Base-by-base conservation (phyloP, 2,888 invertebrate genomes). In the Dermolepida albohirtum region DNA sequence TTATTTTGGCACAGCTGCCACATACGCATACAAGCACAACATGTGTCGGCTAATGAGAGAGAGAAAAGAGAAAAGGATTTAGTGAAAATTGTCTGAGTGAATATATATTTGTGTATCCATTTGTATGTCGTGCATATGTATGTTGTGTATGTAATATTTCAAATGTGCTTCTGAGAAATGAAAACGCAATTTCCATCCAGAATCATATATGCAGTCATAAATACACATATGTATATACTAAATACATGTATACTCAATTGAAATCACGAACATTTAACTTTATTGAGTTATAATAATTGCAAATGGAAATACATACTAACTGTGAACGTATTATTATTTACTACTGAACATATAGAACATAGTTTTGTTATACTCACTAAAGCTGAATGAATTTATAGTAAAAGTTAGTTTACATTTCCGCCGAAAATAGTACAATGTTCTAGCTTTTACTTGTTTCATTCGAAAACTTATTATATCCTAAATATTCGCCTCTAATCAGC, bases 1-100 rank as follows among this genome's bases (percentile, higher is more conserved):
- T 29, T 51, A 59, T 65, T 68, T 68, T 65, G 57, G 59, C 57
- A 59, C 68, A 68, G 68, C 68, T 68, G 68, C 68, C 52, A 65
- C 34, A 57, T 65, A 34, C 40, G 40, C 40, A 8, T 8, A n/a
- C 50, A 11, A 22, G 50, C n/a, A 50, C 17, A 8, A 22, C 57
- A 7, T 12, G 17, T 17, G 5, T 8, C 6, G 5, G 12, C 47
- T 14, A 5, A 47, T 12, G 47, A 47, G 41, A 40, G 14, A n/a
- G 39, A 54, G 40, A 12, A 54, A 16, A 34, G 40, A 55, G 16
- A 55, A n/a, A 41, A 17, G 17, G 22, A 55, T 41, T 11, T 17
- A 41, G 55, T 55, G 55, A 55, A 55, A 55, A 55, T 55, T n/a
- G 41, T 55, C 55, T n/a, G 40, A 54, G 40, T 55, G 41, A 41